Percentiles rank a stretch among this genome's conserved stretches.
These are phyloP conservation scores for Fistularia tabacaria DNA, from an alignment of 2,797 vertebrate genomes.

Conservation along the genomic window DNA sequence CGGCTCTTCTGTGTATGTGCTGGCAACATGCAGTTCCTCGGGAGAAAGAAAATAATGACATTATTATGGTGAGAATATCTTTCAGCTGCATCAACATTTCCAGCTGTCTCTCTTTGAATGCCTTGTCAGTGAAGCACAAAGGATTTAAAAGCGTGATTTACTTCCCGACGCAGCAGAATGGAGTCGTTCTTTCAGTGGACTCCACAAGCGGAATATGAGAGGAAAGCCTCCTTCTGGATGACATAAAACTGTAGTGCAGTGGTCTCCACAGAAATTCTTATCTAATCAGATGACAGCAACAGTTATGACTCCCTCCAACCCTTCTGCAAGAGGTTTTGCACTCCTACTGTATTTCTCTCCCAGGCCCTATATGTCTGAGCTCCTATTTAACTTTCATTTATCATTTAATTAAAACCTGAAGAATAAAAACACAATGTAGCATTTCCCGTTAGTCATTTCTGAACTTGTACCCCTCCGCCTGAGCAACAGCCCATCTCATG, in stretches of 20 bases:
- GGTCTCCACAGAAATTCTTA: constrained; percentile 27
- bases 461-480: background rate
- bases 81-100: constrained; percentile 8
- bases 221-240: constrained; percentile 32
- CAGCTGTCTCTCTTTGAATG: constrained; percentile 6
- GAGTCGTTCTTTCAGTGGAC: constrained; percentile 46
- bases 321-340: constrained; percentile 1
- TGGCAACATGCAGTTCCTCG: background rate
- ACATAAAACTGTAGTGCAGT: constrained; percentile 25
- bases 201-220: constrained; percentile 49
- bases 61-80: background rate
- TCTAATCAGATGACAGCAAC: constrained; percentile 16
- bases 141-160: constrained; percentile 43
- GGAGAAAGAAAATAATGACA: background rate
- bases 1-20: no score
- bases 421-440: no score
- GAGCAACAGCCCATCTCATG: background rate
- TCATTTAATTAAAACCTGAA: no score
- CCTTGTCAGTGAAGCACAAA: constrained; percentile 23
- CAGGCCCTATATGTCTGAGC: background rate
- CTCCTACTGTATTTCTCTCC: background rate
- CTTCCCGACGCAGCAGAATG: constrained; percentile 31
- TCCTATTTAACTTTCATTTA: no score
- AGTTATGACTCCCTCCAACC: constrained; percentile 15
- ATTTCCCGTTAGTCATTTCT: no score